These are phyloP conservation scores for Lydus trimaculatus DNA, from an alignment of 2,888 invertebrate genomes.

Conservation along the genomic window DNA sequence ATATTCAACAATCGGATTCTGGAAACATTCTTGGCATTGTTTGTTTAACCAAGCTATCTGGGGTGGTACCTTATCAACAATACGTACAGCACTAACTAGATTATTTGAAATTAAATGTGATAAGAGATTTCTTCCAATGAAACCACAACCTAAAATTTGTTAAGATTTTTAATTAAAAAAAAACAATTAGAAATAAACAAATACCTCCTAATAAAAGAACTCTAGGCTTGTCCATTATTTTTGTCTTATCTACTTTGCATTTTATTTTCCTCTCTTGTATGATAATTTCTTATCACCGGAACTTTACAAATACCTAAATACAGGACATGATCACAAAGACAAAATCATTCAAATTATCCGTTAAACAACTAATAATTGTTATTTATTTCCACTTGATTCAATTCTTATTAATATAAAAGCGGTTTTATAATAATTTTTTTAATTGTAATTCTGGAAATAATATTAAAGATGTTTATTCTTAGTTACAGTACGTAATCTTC, in stretches of 20 bases:
- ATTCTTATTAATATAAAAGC: too few species aligned
- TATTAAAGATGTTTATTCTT: too few species aligned
- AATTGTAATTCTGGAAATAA: too few species aligned
- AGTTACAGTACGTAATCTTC: too few species aligned
- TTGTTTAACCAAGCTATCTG: constrained; percentile 90
- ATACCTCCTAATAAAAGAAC: constrained; percentile 51
- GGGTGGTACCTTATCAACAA: constrained; percentile 93
- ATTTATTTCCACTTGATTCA: too few species aligned
- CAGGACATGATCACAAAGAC: background rate
- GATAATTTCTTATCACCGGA: constrained; percentile 1
- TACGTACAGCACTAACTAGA: constrained; percentile 75
- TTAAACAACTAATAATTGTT: too few species aligned
- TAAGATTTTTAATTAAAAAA: constrained; percentile 31
- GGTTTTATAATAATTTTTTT: too few species aligned
- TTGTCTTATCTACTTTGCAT: constrained; percentile 19
- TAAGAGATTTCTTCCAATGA: constrained; percentile 89
- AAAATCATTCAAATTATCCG: too few species aligned
- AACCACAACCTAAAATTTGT: constrained; percentile 81
- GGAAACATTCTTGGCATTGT: constrained; percentile 74
- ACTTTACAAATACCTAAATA: background rate
- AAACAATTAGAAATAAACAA: constrained; percentile 37
- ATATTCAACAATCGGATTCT: constrained; percentile 79
- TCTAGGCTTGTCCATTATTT: constrained; percentile 50
- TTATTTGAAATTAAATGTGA: constrained; percentile 80
- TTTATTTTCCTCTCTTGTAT: constrained; percentile 6